Evolutionary conservation across 2,888 invertebrate species (phyloP), one percentile per base, ranked within the genome.

Genomic region (Eupithecia abbreviata): DNA sequence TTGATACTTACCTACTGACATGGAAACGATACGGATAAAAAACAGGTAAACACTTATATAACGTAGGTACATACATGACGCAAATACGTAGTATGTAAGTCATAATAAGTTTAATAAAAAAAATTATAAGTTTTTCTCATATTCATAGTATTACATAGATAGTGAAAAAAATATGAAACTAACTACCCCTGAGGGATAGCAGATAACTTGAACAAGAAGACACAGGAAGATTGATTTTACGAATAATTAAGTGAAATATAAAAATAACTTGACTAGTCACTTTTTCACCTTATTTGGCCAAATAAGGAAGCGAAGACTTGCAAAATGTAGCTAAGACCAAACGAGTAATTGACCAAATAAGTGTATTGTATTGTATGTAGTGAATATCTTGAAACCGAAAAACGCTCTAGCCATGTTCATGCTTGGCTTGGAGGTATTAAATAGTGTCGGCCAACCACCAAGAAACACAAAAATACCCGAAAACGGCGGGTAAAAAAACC

Each of bases 21-120:
- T 76, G 66, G 76, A 30, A 67, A 42, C 72, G 73, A 81, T 80
- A 77, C 70, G 69, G 49, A 55, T 41, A 74, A 75, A 30, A 49
- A 71, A 67, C 55, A 41, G 71, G 67, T 66, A 73, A 74, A 66
- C 18, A 58, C 18, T 58, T 45, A 73, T 15, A 15, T 74, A 74
- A 71, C 42, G 3, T 71, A 70, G 4, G 18, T 42, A 15, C 58
- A 4, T 62, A 18, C 5, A 30, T 3, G 7, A 62, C 18, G 30
- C 10, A 62, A 62, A 30, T 12, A 30, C 30, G 30, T 30, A 18
- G 3, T 12, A 62, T 30, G 30, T 30, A 12, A 62, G 30, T 30
- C 30, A 62, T 62, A 30, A 30, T 65, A 5, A 65, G 13, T 0
- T 4, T 5, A 13, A 41, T 42, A 42, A 55, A 55, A 55, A 51